Evolutionary conservation across 2,888 invertebrate genomes (phyloP).

Genomic region (Cerastis rubricosa): DNA sequence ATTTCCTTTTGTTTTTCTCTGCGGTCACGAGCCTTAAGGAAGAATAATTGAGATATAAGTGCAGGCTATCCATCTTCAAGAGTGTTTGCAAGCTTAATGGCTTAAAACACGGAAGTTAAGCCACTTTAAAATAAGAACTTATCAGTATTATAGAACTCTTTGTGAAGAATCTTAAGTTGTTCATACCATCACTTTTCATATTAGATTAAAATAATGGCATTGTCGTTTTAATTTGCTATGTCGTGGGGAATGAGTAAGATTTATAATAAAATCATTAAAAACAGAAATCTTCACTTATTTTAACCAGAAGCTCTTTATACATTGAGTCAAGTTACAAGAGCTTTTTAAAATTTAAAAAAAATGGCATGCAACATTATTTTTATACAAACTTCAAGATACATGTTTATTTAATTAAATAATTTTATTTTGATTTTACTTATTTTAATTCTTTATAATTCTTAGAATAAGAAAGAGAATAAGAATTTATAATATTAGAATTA

Average conservation of each 20-base stretch:
- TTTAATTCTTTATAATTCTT: background rate
- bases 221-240: too few species aligned
- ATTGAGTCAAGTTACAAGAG: too few species aligned
- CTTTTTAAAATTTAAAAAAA: background rate
- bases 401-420: background rate
- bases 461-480: too few species aligned
- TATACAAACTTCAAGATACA: background rate
- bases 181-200: background rate
- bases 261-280: background rate
- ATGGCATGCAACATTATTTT: background rate
- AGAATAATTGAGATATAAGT: background rate
- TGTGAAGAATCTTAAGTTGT: background rate
- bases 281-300: background rate
- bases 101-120: background rate
- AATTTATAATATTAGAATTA: too few species aligned
- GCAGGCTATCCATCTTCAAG: constrained; percentile 1
- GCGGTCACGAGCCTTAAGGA: background rate
- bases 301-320: too few species aligned
- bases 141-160: background rate
- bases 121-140: background rate
- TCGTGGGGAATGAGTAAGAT: too few species aligned
- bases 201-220: background rate
- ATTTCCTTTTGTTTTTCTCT: background rate
- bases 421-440: background rate
- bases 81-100: background rate